Conservation (phyloP, 2,113 vertebrate species). For the Eurypyga helias region DNA sequence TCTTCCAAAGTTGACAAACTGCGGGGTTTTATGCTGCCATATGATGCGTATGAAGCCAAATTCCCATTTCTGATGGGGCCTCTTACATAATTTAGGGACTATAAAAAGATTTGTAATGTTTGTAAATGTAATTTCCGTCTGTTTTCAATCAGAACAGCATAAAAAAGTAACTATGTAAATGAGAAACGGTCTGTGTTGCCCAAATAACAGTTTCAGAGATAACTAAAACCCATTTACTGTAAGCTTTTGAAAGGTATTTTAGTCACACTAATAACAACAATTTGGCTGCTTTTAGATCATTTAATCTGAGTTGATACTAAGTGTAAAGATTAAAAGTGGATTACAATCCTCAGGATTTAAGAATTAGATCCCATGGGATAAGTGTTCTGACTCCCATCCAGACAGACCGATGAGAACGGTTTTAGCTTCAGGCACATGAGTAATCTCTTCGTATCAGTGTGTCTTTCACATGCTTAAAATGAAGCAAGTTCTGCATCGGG, state of each 20-base stretch:
- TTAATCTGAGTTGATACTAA: conserved; percentile 22
- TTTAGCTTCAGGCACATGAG: neutral
- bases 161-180: conserved; percentile 13
- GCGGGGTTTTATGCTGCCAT: rapidly evolving
- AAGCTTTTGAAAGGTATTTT: conserved; percentile 21
- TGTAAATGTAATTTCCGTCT: neutral
- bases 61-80: neutral
- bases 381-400: neutral
- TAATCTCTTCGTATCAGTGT: conserved; percentile 15
- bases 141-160: neutral
- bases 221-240: neutral
- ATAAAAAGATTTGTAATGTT: neutral
- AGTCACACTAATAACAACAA: neutral
- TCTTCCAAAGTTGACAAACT: neutral
- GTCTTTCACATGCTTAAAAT: neutral
- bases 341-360: conserved; percentile 19
- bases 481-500: neutral
- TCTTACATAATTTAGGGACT: neutral
- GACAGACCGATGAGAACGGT: neutral
- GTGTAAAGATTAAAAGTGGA: conserved; percentile 9
- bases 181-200: neutral
- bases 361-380: conserved; percentile 19
- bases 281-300: neutral
- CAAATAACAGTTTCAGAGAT: neutral
- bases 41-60: neutral